Conservation (phyloP, 1,140 invertebrate species). For the Geopemphigus sp. region DNA sequence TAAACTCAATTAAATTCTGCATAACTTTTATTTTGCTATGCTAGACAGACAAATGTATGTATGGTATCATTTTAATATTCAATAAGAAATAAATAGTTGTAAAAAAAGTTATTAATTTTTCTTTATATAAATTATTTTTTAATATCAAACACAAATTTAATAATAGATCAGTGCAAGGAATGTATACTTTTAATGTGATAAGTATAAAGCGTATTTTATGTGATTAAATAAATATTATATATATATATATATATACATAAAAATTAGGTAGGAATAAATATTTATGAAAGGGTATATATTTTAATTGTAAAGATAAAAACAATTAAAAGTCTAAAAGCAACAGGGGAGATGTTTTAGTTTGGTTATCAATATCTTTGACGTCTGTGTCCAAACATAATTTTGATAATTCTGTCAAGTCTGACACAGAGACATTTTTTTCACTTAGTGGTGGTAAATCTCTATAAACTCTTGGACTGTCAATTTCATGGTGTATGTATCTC, state of each 20-base stretch:
- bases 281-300: not conserved
- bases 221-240: not conserved
- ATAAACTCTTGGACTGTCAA: constrained; percentile 29
- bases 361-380: not conserved
- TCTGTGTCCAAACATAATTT: constrained; percentile 15
- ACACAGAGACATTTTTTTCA: not conserved
- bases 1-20: too few species aligned
- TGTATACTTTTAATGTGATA: not conserved
- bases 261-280: not conserved
- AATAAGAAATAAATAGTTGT: too few species aligned
- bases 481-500: not conserved
- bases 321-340: constrained; percentile 22
- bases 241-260: not conserved
- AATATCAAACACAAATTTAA: not conserved
- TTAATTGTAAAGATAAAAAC: not conserved
- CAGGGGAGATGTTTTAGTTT: not conserved
- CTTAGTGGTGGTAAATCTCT: not conserved
- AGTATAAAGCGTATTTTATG: not conserved
- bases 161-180: not conserved
- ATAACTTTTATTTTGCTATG: too few species aligned
- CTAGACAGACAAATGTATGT: too few species aligned
- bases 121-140: too few species aligned
- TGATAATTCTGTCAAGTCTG: constrained; percentile 8
- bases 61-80: too few species aligned
- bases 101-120: too few species aligned